Evolutionary conservation across 2,888 invertebrate species (phyloP).

Genomic region (Litoditis marina): DNA sequence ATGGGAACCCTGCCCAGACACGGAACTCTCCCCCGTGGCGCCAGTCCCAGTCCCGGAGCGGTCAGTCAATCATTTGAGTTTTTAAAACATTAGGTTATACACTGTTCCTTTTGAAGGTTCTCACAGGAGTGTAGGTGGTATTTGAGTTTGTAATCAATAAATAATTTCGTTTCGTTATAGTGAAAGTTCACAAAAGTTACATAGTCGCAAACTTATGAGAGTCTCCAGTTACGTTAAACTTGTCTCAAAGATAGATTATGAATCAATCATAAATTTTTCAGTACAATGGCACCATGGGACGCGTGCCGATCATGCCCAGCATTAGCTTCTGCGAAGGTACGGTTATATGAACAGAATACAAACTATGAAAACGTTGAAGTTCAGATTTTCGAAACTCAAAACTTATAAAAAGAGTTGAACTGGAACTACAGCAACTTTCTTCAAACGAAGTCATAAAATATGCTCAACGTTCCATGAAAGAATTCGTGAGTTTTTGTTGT

Average conservation of each 20-base stretch:
- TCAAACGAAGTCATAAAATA: too few species aligned
- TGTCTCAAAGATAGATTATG: not conserved
- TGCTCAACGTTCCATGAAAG: too few species aligned
- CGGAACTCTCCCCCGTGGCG: slow-evolving; percentile 58
- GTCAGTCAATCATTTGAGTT: slow-evolving; percentile 26
- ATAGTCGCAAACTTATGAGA: not conserved
- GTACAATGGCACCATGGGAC: slow-evolving; percentile 57
- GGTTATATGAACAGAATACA: not conserved
- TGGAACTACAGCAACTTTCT: not conserved
- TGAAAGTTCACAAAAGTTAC: not conserved
- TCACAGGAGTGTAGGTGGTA: too few species aligned
- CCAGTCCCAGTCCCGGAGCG: slow-evolving; percentile 58
- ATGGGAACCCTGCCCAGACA: slow-evolving; percentile 59
- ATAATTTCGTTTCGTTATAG: not conserved
- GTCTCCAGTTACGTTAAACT: not conserved
- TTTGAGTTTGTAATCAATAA: too few species aligned
- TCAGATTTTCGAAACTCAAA: too few species aligned
- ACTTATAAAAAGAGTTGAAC: not conserved
- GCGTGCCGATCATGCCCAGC: slow-evolving; percentile 51
- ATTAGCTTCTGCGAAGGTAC: slow-evolving; percentile 49
- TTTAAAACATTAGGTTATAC: too few species aligned
- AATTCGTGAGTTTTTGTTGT: too few species aligned
- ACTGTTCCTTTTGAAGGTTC: too few species aligned
- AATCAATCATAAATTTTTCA: slow-evolving; percentile 22
- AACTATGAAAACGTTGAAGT: not conserved